Evolutionary conservation across 2,797 vertebrate species (phyloP).

Genomic region (Cossypha heuglini): DNA sequence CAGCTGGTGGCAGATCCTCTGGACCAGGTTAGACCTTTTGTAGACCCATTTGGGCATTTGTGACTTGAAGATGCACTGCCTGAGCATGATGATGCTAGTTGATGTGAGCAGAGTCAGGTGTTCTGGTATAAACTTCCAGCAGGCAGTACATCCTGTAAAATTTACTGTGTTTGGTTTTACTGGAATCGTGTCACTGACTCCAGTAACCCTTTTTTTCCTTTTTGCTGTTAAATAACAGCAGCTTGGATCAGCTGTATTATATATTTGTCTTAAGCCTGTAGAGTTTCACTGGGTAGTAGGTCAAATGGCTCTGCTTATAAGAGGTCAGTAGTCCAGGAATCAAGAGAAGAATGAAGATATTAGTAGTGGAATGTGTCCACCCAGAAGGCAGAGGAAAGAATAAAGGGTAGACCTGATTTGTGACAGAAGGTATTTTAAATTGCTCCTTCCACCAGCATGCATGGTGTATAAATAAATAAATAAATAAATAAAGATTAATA

Average conservation of each 20-base stretch:
- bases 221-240: not conserved
- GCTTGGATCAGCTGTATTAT: not conserved
- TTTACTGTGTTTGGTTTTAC: not conserved
- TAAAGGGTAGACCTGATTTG: accelerated
- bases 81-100: not conserved
- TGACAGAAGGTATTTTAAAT: not conserved
- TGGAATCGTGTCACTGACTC: not conserved
- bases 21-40: not conserved
- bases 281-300: not conserved
- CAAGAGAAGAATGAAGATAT: not conserved
- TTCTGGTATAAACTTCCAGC: not conserved
- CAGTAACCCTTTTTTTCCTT: not conserved
- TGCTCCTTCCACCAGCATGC: not conserved
- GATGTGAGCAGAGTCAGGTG: not conserved
- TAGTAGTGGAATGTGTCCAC: not conserved
- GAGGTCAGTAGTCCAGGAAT: not conserved
- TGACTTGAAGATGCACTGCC: not conserved
- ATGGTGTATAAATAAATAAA: not conserved
- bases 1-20: not conserved
- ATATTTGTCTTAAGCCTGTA: not conserved
- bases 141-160: not conserved
- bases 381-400: not conserved
- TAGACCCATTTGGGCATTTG: not conserved
- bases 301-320: not conserved
- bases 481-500: not conserved